Base-by-base conservation (phyloP, 2,888 invertebrate genomes). In the Xanthostigma xanthostigma region DNA sequence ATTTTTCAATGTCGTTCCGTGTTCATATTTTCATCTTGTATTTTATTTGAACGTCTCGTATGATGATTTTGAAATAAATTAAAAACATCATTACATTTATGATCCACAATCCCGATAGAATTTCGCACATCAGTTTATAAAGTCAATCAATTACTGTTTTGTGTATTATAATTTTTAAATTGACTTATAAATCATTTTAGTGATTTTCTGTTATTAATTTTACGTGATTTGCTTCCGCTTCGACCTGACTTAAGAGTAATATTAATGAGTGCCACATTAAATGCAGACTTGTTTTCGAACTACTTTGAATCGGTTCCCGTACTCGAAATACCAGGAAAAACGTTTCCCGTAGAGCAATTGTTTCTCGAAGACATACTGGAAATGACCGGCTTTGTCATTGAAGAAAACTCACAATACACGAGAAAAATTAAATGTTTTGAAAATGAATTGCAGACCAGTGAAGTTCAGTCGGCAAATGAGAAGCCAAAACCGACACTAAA, bases 241-340 rank as follows among this genome's bases (percentile, higher is more conserved):
- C 77, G 88, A 50, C 76, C 77, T 43, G 82, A 91, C 60, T 67
- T 94, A 46, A 88, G 84, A 57, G 71, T 95, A 1, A 79, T 95
- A 58, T 71, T 95, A 8, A 95, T 95, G 94, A 93, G 92, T 61
- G 95, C 95, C 2, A 91, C 93, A 0, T 65, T 95, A 57, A 93
- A 94, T 63, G 81, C 88, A 1, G 76, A 83, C 36, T 67, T 90
- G 49, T 95, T 95, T 62, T 81, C 86, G 2, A 69, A 79, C 42
- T 95, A 95, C 65, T 95, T 94, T 64, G 75, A 74, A 36, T 75
- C 76, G 38, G 80, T 84, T 50, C 90, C 91, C 2, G 72, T 89
- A 41, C 67, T 93, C 51, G 78, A 84, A 60, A 87, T 89, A 58
- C 86, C 90, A 45, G 92, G 85, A 11, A 71, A 86, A 60, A 91